Conservation (phyloP, 2,113 vertebrate genomes). For the Oncorhynchus keta region DNA sequence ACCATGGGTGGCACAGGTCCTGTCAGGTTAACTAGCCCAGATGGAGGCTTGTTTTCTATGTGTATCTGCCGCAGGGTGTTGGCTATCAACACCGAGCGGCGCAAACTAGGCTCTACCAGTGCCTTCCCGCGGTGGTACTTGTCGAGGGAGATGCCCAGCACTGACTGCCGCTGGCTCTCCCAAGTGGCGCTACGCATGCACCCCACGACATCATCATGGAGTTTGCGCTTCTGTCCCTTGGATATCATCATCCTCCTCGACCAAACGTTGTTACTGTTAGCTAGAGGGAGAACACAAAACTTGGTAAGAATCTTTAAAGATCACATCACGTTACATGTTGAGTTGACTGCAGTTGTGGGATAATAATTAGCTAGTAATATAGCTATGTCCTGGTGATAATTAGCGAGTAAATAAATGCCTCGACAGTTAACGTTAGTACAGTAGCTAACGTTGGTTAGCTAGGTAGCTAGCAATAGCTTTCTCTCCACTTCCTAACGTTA, state of each 20-base stretch:
- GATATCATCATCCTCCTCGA: slow-evolving; percentile 69
- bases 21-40: background rate
- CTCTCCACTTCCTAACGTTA: too few species aligned
- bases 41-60: slow-evolving; percentile 14
- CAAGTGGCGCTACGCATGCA: slow-evolving; percentile 40
- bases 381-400: too few species aligned
- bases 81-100: slow-evolving; percentile 77
- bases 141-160: slow-evolving; percentile 78
- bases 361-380: too few species aligned
- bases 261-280: too few species aligned
- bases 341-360: too few species aligned
- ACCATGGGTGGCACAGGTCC: background rate
- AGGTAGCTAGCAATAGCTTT: too few species aligned
- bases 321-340: too few species aligned
- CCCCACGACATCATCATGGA: slow-evolving; percentile 50
- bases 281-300: background rate
- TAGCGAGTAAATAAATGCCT: too few species aligned
- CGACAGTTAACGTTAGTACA: too few species aligned
- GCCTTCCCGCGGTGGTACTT: slow-evolving; percentile 77
- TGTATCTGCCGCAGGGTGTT: slow-evolving; percentile 80
- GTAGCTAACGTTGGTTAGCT: too few species aligned
- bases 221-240: slow-evolving; percentile 79
- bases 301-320: too few species aligned
- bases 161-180: slow-evolving; percentile 76
- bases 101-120: slow-evolving; percentile 74